A percentile compares a stretch with the other conserved stretches of the same genome.
Conservation (phyloP, 2,888 invertebrate species). For the Nymphalis c-album region DNA sequence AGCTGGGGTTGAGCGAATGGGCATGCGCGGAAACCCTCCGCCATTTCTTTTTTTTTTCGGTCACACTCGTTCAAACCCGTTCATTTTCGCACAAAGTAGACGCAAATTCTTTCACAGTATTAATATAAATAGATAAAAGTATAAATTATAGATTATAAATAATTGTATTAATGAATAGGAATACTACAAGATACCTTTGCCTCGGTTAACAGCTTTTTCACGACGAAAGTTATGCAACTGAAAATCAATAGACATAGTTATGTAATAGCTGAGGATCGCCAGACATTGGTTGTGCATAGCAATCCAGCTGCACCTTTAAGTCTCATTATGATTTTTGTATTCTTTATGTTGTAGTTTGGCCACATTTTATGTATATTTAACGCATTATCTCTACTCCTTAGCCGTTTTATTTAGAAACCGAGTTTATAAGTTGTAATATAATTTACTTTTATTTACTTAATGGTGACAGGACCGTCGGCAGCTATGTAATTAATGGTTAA, state of each 20-base stretch:
- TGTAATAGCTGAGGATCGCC: constrained; percentile 4
- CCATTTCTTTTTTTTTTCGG: constrained; percentile 60
- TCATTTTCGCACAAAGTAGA: constrained; percentile 46
- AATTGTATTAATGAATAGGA: not conserved
- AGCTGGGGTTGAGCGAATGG: constrained; percentile 52
- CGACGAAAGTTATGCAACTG: constrained; percentile 10
- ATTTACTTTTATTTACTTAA: no score
- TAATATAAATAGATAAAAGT: not conserved
- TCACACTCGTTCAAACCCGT: constrained; percentile 47
- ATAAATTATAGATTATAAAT: not conserved
- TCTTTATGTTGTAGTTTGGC: not conserved
- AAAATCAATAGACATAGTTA: constrained; percentile 29
- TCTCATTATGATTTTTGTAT: not conserved
- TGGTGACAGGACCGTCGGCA: no score
- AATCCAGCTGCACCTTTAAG: not conserved
- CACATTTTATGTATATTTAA: no score
- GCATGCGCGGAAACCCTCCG: constrained; percentile 67
- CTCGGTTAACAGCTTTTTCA: not conserved
- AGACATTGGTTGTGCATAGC: not conserved
- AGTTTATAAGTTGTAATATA: no score
- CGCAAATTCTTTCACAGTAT: constrained; percentile 24
- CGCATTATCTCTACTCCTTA: no score
- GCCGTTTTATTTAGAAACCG: no score
- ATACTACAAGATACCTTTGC: not conserved
- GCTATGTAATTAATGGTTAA: no score